Evolutionary conservation across 2,797 vertebrate genomes (phyloP), one percentile per base, ranked within the genome.

Genomic region (Amblyraja radiata): DNA sequence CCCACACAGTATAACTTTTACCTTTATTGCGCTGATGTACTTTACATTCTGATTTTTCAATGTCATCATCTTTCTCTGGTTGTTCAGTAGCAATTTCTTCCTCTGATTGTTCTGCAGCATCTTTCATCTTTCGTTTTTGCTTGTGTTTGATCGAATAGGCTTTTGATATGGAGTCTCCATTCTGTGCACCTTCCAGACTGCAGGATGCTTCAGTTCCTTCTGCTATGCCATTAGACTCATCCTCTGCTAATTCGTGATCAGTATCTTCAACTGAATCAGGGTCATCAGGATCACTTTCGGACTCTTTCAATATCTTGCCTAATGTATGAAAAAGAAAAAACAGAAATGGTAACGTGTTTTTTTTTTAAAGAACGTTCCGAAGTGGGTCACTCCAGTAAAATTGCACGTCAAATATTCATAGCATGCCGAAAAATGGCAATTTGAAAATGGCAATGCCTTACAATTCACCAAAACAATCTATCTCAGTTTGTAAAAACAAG

Each of bases 151-250:
- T 74, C 54, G 36, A 23, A 14, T 11, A 16, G 13, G 68, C 18
- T 63, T 92, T 74, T 76, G 39, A 3, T 54, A 54, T n/a, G 2
- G 39, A n/a, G 76, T 92, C 90, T 58, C n/a, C 54, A 54, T 78
- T 68, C 93, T 94, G 96, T 28, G 95, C 96, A 88, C 93, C 95
- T 93, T 95, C 93, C 76, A 94, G 9, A 28, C 94, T 95, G 91
- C 95, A 94, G 93, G 97, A 94, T 21, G 96, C 96, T 65, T 97
- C 97, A 14, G 98, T 98, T 94, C 98, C 97, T 23, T 98, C 98
- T 95, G 98, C 97, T 91, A 95, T 95, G 0, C 0, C 94, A 88
- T 95, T 95, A 91, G 94, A 92, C 94, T 96, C 96, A 65, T 95
- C 96, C 79, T 96, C 97, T 93, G 96, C 95, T 68, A 94, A 94